Evolutionary conservation across 2,888 invertebrate genomes (phyloP).

Genomic region (Drosophila conformis): DNA sequence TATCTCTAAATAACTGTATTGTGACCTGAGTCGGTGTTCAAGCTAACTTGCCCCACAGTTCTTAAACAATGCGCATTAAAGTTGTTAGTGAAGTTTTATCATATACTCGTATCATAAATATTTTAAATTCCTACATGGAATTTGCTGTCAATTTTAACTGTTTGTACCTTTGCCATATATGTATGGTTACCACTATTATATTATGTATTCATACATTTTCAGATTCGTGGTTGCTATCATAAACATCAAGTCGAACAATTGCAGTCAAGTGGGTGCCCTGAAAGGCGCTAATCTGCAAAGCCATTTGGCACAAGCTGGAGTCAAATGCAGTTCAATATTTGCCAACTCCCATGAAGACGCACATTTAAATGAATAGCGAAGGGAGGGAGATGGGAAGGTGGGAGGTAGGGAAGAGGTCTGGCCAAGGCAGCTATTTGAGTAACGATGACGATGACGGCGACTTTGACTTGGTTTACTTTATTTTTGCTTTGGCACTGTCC

Average conservation of each 20-base stretch:
- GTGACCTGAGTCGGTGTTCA: neutral
- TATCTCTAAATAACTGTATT: neutral
- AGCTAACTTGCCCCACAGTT: conserved; percentile 1
- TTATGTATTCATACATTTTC: neutral
- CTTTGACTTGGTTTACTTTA: conserved; percentile 73
- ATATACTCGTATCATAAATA: neutral
- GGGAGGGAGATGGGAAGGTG: too few relatives aligned
- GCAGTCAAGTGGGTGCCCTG: neutral
- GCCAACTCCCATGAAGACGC: conserved; percentile 50
- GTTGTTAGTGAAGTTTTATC: neutral
- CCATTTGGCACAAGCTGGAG: conserved; percentile 23
- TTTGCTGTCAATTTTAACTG: neutral
- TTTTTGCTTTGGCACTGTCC: conserved; percentile 22
- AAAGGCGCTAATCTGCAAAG: conserved; percentile 22
- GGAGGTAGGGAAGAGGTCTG: neutral
- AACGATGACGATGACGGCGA: conserved; percentile 44
- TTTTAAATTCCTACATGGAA: neutral
- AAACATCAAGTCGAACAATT: neutral
- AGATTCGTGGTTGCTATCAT: neutral
- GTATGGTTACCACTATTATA: neutral
- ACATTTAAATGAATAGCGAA: conserved; percentile 35
- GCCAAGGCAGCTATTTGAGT: conserved; percentile 31
- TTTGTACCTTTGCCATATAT: neutral
- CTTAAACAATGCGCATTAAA: neutral
- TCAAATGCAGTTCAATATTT: conserved; percentile 41